Evolutionary conservation across 2,113 vertebrate species (phyloP).

Genomic region (Petaurus breviceps): DNA sequence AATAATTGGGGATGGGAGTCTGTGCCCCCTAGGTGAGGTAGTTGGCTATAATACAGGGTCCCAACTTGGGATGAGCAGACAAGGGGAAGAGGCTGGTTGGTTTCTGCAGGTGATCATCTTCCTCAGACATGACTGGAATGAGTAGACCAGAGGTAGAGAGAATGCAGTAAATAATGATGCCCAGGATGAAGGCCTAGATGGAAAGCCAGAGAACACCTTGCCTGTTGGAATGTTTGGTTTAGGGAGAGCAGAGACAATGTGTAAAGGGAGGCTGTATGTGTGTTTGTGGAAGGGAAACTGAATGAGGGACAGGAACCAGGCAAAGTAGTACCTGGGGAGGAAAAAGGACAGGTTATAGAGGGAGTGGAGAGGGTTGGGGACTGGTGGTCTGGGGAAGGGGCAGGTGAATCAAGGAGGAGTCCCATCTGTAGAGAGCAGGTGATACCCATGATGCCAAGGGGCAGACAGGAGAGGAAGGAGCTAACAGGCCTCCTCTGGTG

Average conservation of each 20-base stretch:
- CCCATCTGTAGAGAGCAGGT: slow-evolving; percentile 57
- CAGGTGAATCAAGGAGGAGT: background rate
- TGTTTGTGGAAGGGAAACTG: background rate
- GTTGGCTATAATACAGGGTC: background rate
- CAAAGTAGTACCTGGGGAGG: background rate
- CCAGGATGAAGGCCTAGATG: background rate
- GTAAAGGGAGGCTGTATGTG: background rate
- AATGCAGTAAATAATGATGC: background rate
- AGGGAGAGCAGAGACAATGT: background rate
- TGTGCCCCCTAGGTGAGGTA: background rate
- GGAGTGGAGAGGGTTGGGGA: background rate
- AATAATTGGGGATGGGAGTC: background rate
- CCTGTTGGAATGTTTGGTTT: background rate
- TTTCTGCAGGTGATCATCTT: background rate
- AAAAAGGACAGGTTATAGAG: background rate
- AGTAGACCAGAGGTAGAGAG: background rate
- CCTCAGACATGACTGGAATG: background rate
- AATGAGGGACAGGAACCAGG: background rate
- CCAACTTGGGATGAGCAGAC: background rate
- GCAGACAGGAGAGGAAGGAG: slow-evolving; percentile 27
- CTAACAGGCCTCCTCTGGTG: slow-evolving; percentile 9
- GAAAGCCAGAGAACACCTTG: background rate
- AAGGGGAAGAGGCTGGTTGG: background rate
- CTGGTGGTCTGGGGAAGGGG: background rate
- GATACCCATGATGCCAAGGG: slow-evolving; percentile 42